Evolutionary conservation across 2,113 vertebrate species (phyloP), one percentile per base, ranked within the genome.

Genomic region (Mugil cephalus): DNA sequence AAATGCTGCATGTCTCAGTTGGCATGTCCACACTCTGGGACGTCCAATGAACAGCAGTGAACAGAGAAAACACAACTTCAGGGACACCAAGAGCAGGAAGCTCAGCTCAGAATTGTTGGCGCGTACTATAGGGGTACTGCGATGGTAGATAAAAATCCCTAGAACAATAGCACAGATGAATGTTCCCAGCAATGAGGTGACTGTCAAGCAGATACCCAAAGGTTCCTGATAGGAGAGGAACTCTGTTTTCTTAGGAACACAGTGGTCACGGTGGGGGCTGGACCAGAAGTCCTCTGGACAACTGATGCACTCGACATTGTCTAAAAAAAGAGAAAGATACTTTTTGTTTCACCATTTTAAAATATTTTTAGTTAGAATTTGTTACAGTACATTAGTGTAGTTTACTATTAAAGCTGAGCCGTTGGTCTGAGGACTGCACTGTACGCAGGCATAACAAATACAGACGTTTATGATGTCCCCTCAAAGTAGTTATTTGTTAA

Each of bases 61-160:
- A 50, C 92, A 94, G 9, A 94, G 71, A 64, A 94, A 94, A 47
- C 91, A 93, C 1, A 91, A 40, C 45, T 89, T 92, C 1, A 93
- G 87, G 17, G 92, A 91, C 19, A 90, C 11, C 19, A 94, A 77
- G 9, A 93, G 70, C 21, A 89, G 65, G 18, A 93, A 94, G 48
- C 93, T 93, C 34, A 94, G 74, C 62, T 94, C 91, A 19, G 90
- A 91, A 55, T 94, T 94, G 42, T 93, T 94, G 40, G 92, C 89
- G 0, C 84, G 83, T 1, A 94, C 90, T 17, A 94, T 12, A 0
- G 92, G 89, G 18, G 89, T 91, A 8, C 81, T 77, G 3, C 75
- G 79, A 40, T 92, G 77, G 56, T 40, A 38, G 11, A 30, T 67
- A 24, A 92, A 91, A 4, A 90, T 51, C 12, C 66, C 73, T 1